These are phyloP conservation scores for Phyllostomus discolor DNA, from an alignment of 2,113 vertebrate species.

Conservation along the genomic window DNA sequence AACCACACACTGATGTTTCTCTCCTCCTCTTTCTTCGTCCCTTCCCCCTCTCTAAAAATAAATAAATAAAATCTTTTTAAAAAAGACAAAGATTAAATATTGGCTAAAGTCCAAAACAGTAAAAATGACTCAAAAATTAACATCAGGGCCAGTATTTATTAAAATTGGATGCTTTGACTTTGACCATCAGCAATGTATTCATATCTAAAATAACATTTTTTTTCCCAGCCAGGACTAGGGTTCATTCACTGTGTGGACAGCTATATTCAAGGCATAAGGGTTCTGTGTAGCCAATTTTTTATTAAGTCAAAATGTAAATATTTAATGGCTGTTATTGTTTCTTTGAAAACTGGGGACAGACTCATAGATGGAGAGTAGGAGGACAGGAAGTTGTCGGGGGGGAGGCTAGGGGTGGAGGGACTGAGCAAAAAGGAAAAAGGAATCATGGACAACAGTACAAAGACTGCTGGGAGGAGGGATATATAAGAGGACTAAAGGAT, in stretches of 20 bases:
- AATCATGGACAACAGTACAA: too few relatives aligned
- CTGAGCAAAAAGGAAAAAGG: too few relatives aligned
- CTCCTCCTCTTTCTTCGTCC: too few relatives aligned
- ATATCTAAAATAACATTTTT: not conserved
- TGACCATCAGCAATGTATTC: not conserved
- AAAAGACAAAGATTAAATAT: slow-evolving; percentile 4
- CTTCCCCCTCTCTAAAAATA: too few relatives aligned
- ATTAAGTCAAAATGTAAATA: not conserved
- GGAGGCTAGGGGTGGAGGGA: too few relatives aligned
- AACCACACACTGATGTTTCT: too few relatives aligned
- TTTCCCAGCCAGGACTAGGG: not conserved
- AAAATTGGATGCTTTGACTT: slow-evolving; percentile 15
- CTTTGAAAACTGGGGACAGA: not conserved
- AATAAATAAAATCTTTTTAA: too few relatives aligned
- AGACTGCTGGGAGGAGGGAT: too few relatives aligned
- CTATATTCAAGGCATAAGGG: not conserved
- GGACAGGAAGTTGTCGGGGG: too few relatives aligned
- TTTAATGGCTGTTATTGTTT: not conserved
- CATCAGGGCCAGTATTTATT: not conserved
- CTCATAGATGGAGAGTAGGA: too few relatives aligned
- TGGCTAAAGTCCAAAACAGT: not conserved
- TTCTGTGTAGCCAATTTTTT: not conserved
- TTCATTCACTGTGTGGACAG: not conserved
- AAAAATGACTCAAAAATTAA: slow-evolving; percentile 32
- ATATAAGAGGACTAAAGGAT: too few relatives aligned